phyloP scores from a whole-genome alignment of 2,888 invertebrate genomes.

The Drosophila ustulata region DNA sequence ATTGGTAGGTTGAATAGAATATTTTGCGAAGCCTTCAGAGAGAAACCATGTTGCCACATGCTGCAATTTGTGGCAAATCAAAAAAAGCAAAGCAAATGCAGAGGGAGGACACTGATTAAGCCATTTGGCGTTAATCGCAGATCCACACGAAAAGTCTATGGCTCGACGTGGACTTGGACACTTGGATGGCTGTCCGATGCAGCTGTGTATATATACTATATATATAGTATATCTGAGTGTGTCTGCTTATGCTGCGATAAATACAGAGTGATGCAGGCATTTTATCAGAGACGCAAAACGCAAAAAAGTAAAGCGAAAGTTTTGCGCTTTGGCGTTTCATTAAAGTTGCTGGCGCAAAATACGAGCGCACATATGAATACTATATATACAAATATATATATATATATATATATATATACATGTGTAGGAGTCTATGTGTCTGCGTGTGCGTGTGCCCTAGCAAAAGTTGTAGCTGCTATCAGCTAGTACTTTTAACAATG shows the following conservation, averaged over 20 bases:
- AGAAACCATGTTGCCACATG: too few relatives aligned
- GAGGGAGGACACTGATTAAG: slow-evolving; percentile 26
- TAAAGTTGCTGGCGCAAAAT: slow-evolving; percentile 72
- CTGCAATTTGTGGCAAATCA: too few relatives aligned
- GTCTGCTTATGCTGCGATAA: slow-evolving; percentile 28
- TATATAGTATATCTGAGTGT: slow-evolving; percentile 8
- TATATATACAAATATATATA: too few relatives aligned
- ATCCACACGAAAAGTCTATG: slow-evolving; percentile 41
- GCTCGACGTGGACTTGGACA: not conserved
- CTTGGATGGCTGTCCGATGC: slow-evolving; percentile 33
- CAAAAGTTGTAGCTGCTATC: slow-evolving; percentile 75
- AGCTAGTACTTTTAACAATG: slow-evolving; percentile 66
- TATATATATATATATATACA: too few relatives aligned
- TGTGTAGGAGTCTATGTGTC: slow-evolving; percentile 1
- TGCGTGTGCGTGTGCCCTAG: slow-evolving; percentile 23
- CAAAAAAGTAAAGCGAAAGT: slow-evolving; percentile 73
- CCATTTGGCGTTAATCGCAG: slow-evolving; percentile 45
- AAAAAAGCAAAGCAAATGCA: not conserved
- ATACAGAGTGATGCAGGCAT: slow-evolving; percentile 50
- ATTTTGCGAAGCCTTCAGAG: too few relatives aligned
- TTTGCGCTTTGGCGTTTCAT: slow-evolving; percentile 73
- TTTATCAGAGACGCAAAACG: slow-evolving; percentile 50
- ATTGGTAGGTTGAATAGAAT: too few relatives aligned
- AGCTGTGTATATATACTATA: slow-evolving; percentile 22
- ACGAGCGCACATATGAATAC: slow-evolving; percentile 27